Conservation (phyloP, 1,140 invertebrate genomes). For the Grapholita molesta region DNA sequence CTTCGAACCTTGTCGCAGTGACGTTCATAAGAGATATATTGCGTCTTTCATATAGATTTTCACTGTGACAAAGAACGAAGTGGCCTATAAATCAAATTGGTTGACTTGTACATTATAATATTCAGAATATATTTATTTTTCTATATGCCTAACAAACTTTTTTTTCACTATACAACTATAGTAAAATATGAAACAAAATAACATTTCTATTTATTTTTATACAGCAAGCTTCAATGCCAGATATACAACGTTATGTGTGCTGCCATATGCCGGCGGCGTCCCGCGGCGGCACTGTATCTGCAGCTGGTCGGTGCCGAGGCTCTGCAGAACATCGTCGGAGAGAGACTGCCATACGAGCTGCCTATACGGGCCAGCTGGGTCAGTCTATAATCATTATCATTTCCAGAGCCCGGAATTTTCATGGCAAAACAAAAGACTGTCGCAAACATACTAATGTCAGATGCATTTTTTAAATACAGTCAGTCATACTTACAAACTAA, state of each 20-base stretch:
- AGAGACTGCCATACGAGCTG: neutral
- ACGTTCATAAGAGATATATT: no score
- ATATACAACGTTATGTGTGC: conserved; percentile 25
- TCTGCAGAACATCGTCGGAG: conserved; percentile 12
- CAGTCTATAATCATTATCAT: neutral
- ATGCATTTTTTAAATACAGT: no score
- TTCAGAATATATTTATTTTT: no score
- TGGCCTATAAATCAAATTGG: no score
- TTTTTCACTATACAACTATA: neutral
- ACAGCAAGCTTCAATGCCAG: conserved; percentile 20
- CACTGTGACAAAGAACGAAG: no score
- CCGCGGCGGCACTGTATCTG: conserved; percentile 18
- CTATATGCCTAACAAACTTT: neutral
- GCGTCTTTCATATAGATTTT: no score
- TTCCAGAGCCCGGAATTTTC: no score
- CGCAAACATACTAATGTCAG: no score
- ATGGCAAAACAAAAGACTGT: no score
- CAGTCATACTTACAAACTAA: no score
- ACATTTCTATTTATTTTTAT: neutral
- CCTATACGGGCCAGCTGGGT: conserved; percentile 7
- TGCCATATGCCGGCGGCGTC: conserved; percentile 16
- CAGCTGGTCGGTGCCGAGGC: neutral
- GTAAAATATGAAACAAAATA: neutral
- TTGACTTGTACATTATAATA: no score
- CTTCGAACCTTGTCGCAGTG: no score